These are phyloP conservation scores for Labeo rohita DNA, from an alignment of 2,113 vertebrate genomes.

Conservation along the genomic window DNA sequence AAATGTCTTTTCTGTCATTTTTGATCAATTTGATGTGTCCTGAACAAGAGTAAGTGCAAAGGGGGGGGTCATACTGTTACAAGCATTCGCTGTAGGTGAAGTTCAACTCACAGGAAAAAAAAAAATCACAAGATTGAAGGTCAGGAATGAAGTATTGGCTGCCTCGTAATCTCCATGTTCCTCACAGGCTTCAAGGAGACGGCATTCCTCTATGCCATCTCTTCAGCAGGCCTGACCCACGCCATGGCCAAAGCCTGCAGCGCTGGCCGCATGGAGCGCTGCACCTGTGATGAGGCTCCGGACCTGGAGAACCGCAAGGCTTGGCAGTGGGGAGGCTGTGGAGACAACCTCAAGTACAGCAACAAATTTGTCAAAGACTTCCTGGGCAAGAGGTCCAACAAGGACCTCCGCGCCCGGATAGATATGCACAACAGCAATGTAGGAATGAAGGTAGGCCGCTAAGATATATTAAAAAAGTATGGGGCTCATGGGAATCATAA, in stretches of 20 bases:
- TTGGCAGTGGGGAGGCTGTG: slow-evolving; percentile 98
- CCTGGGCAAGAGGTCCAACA: slow-evolving; percentile 93
- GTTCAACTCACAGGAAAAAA: background rate
- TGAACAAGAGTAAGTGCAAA: background rate
- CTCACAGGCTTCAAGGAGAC: slow-evolving; percentile 95
- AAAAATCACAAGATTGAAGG: background rate
- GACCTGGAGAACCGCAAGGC: slow-evolving; percentile 97
- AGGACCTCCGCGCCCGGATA: slow-evolving; percentile 91
- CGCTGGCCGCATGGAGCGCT: slow-evolving; percentile 95
- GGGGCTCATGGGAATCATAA: background rate
- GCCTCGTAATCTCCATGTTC: background rate
- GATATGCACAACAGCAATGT: slow-evolving; percentile 98
- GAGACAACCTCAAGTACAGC: slow-evolving; percentile 98
- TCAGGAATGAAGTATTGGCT: background rate
- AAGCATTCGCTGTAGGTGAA: background rate
- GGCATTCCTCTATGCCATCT: slow-evolving; percentile 94
- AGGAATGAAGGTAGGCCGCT: slow-evolving; percentile 88
- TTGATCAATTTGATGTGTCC: background rate
- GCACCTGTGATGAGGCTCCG: slow-evolving; percentile 95
- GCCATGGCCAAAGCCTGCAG: slow-evolving; percentile 97
- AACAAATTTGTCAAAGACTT: slow-evolving; percentile 99
- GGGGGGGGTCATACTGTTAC: background rate
- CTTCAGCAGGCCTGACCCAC: slow-evolving; percentile 91
- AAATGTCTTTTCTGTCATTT: background rate
- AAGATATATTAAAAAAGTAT: background rate